Percentiles rank a stretch among this genome's conserved stretches.
Conservation (phyloP, 2,888 invertebrate species). For the Drosophila fungiperda region DNA sequence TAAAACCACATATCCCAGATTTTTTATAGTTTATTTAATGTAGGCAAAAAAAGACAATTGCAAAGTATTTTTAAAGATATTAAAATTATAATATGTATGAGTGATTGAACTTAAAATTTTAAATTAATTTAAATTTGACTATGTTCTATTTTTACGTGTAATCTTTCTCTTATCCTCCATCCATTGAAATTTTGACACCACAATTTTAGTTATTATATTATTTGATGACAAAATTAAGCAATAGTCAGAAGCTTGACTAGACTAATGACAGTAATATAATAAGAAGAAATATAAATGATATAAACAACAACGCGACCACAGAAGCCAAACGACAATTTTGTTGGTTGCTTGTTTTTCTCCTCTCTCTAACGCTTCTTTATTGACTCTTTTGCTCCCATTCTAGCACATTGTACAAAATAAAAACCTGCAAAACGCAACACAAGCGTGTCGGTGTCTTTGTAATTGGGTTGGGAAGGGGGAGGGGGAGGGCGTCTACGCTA, state of each 20-base stretch:
- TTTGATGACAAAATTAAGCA: constrained; percentile 48
- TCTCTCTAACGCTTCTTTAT: background rate
- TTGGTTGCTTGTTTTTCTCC: constrained; percentile 30
- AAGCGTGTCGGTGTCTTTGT: constrained; percentile 5
- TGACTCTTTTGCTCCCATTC: constrained; percentile 4
- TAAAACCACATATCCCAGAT: background rate
- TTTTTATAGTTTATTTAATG: background rate
- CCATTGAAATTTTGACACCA: constrained; percentile 25
- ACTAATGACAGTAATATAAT: constrained; percentile 33
- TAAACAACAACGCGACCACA: constrained; percentile 43
- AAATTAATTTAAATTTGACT: background rate
- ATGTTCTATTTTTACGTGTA: background rate
- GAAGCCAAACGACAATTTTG: constrained; percentile 26
- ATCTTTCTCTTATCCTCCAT: background rate
- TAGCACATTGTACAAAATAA: constrained; percentile 47
- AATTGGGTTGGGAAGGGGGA: background rate
- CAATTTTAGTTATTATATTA: constrained; percentile 53
- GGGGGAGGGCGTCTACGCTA: constrained; percentile 13
- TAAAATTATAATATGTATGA: constrained; percentile 9
- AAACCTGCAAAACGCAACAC: constrained; percentile 29
- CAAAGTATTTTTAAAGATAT: background rate
- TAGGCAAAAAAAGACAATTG: background rate
- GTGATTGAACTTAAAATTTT: background rate
- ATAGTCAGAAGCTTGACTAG: constrained; percentile 17
- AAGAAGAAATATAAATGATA: constrained; percentile 67